Percentiles rank a stretch among this genome's conserved stretches.
Conservation (phyloP, 2,888 invertebrate species). For the Amphimallon solstitiale region DNA sequence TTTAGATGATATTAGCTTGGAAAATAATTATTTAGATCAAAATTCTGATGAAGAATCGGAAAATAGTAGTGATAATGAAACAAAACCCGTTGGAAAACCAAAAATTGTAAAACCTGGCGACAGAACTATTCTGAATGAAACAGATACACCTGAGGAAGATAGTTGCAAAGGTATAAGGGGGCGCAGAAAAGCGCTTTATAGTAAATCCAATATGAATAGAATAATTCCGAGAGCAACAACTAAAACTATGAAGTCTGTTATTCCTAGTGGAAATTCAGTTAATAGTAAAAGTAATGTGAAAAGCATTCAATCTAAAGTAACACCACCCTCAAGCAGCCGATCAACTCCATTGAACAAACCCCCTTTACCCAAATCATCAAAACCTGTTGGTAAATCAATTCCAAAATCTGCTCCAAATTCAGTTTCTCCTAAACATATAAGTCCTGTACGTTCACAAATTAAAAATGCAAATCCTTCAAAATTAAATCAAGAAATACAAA, state of each 20-base stretch:
- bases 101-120: slow-evolving; percentile 69
- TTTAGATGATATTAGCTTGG: neutral
- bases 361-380: slow-evolving; percentile 40
- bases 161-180: slow-evolving; percentile 65
- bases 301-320: neutral
- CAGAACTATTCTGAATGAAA: slow-evolving; percentile 61
- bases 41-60: slow-evolving; percentile 23
- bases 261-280: too few species aligned
- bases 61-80: slow-evolving; percentile 60
- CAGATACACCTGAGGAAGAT: slow-evolving; percentile 43
- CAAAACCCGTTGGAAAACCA: slow-evolving; percentile 65
- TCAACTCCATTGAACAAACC: slow-evolving; percentile 29
- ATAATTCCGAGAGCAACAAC: slow-evolving; percentile 10
- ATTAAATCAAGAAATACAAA: too few species aligned
- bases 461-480: slow-evolving; percentile 27
- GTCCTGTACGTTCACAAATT: slow-evolving; percentile 35
- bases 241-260: too few species aligned
- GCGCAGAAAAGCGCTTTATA: slow-evolving; percentile 74
- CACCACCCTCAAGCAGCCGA: slow-evolving; percentile 23
- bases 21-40: neutral
- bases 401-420: slow-evolving; percentile 13
- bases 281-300: neutral
- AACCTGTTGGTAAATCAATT: neutral
- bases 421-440: slow-evolving; percentile 40
- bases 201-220: slow-evolving; percentile 48